Conservation (phyloP, 2,888 invertebrate species). For the Pollenia angustigena region DNA sequence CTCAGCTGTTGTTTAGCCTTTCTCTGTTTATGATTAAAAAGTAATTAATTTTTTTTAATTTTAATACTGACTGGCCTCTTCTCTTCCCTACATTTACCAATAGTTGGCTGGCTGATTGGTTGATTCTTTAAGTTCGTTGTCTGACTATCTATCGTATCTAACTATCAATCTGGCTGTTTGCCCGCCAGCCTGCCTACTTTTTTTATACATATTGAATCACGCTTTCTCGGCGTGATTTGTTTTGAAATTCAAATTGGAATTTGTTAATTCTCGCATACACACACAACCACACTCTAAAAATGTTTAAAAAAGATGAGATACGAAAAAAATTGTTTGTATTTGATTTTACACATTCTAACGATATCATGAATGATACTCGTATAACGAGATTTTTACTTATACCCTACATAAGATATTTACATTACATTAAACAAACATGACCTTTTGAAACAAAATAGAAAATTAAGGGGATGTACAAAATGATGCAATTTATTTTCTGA, state of each 20-base stretch:
- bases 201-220: conserved; percentile 56
- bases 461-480: background rate
- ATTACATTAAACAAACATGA: conserved; percentile 1
- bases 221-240: conserved; percentile 69
- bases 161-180: conserved; percentile 15
- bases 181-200: conserved; percentile 25
- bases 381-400: conserved; percentile 23
- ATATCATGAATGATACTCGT: background rate
- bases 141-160: background rate
- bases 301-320: conserved; percentile 12
- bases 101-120: conserved; percentile 12
- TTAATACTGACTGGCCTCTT: conserved; percentile 24
- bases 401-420: conserved; percentile 20
- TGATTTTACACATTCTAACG: conserved; percentile 27
- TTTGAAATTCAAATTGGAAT: conserved; percentile 66
- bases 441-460: background rate
- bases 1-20: conserved; percentile 35
- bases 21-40: conserved; percentile 29
- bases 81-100: conserved; percentile 12
- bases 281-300: background rate
- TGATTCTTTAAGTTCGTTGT: background rate
- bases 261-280: conserved; percentile 44
- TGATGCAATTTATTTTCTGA: too few relatives aligned
- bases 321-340: background rate
- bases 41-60: conserved; percentile 1